phyloP scores from a whole-genome alignment of 64 coral and sea anemone genomes.

The Stichodactyla mertensii region DNA sequence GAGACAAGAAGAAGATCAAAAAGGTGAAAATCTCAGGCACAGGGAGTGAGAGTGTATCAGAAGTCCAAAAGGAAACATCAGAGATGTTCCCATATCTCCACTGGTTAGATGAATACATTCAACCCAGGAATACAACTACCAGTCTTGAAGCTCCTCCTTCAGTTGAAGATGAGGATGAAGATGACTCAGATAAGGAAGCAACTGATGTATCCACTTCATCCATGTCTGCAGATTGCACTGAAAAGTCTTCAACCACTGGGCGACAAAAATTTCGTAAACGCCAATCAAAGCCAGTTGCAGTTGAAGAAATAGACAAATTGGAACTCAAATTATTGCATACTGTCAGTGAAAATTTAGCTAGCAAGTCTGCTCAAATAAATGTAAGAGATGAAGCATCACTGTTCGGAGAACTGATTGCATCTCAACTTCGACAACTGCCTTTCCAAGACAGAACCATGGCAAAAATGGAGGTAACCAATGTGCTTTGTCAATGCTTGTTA shows the following conservation, averaged over 20 bases:
- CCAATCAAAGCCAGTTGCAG: background rate
- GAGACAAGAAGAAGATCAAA: constrained; percentile 38
- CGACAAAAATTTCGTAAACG: constrained; percentile 20
- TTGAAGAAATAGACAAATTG: constrained; percentile 1
- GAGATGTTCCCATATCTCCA: constrained; percentile 27
- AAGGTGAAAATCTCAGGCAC: constrained; percentile 28
- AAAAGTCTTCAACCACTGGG: constrained; percentile 17
- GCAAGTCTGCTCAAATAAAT: constrained; percentile 2
- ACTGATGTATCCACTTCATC: background rate
- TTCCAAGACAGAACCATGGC: constrained; percentile 14
- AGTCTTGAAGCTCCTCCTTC: constrained; percentile 9
- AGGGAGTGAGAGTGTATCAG: constrained; percentile 14
- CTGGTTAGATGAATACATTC: constrained; percentile 35
- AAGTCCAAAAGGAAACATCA: constrained; percentile 24
- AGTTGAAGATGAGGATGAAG: constrained; percentile 13
- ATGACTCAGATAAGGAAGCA: background rate
- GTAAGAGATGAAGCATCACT: constrained; percentile 23
- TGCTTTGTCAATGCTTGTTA: constrained; percentile 13
- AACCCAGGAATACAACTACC: constrained; percentile 26
- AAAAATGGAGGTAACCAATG: constrained; percentile 38
- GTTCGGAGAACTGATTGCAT: constrained; percentile 36
- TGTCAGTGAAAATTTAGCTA: constrained; percentile 16
- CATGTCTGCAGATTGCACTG: too few relatives aligned
- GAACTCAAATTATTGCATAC: constrained; percentile 30
- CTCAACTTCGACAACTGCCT: constrained; percentile 20